Conservation (phyloP, 37 sponge, comb jelly and placozoan species). For the Aplysina aerophoba region DNA sequence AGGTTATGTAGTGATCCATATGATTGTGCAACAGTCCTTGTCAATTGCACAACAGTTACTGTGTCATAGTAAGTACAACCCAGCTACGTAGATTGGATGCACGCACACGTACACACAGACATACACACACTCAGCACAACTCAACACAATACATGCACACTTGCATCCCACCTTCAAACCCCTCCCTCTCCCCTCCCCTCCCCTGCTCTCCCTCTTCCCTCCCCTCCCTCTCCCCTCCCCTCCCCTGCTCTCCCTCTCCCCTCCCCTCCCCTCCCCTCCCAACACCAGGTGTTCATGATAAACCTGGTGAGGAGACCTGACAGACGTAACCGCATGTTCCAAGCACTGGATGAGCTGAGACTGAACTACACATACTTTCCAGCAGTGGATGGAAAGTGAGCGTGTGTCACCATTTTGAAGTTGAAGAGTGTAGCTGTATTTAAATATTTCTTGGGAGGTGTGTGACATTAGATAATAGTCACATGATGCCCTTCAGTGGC, state of each 20-base stretch:
- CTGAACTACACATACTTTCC: conserved; percentile 70
- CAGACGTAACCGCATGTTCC: conserved; percentile 82
- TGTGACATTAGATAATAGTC: too few relatives aligned
- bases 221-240: too few relatives aligned
- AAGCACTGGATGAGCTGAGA: conserved; percentile 68
- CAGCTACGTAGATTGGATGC: too few relatives aligned
- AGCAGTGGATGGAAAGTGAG: conserved; percentile 90
- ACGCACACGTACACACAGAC: too few relatives aligned
- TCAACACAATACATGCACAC: neutral
- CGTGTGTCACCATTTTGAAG: neutral
- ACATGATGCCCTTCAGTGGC: too few relatives aligned
- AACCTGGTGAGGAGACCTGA: conserved; percentile 79
- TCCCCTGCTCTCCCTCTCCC: too few relatives aligned
- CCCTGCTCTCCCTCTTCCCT: too few relatives aligned
- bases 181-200: neutral
- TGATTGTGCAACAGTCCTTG: neutral
- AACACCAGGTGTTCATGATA: conserved; percentile 80
- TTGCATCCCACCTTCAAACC: neutral
- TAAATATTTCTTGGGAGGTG: too few relatives aligned
- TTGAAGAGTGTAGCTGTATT: too few relatives aligned
- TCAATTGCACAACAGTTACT: neutral
- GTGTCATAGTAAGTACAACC: too few relatives aligned
- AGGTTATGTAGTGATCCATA: neutral
- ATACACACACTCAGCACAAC: too few relatives aligned
- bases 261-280: too few relatives aligned